phyloP scores from a whole-genome alignment of 2,888 invertebrate species.

The Junonia oenone region DNA sequence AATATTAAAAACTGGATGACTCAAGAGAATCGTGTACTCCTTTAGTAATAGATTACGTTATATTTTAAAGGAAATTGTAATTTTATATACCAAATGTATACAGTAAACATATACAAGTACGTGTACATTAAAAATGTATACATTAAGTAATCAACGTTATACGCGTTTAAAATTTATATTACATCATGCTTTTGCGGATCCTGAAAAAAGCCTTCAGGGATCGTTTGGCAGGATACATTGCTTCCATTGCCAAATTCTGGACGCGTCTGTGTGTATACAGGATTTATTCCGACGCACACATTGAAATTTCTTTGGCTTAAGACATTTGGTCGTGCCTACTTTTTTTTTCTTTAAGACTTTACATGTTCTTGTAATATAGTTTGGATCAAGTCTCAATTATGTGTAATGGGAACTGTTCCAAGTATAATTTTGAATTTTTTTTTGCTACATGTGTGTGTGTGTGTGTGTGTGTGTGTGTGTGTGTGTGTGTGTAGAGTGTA shows the following conservation, averaged over 20 bases:
- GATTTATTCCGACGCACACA: conserved; percentile 5
- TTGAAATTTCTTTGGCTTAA: not conserved
- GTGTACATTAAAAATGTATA: not conserved
- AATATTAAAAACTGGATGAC: no score
- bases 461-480: no score
- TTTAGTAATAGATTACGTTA: no score
- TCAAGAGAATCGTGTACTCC: no score
- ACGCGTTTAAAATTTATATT: conserved; percentile 10
- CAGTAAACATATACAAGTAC: no score
- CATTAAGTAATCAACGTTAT: conserved; percentile 7
- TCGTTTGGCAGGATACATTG: conserved; percentile 14
- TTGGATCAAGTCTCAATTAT: not conserved
- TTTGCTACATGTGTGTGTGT: no score
- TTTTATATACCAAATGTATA: no score
- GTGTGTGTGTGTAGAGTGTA: no score
- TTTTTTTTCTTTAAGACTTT: not conserved
- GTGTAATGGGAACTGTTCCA: not conserved
- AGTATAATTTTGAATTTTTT: no score
- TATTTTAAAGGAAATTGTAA: no score
- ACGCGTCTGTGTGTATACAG: not conserved
- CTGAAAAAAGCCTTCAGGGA: conserved; percentile 4
- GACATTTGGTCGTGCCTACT: not conserved
- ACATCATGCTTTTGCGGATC: not conserved
- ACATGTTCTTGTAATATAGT: not conserved
- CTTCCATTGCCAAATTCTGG: conserved; percentile 11